Base-by-base conservation (phyloP, 2,797 vertebrate genomes). In the Spinibarbus caldwelli region DNA sequence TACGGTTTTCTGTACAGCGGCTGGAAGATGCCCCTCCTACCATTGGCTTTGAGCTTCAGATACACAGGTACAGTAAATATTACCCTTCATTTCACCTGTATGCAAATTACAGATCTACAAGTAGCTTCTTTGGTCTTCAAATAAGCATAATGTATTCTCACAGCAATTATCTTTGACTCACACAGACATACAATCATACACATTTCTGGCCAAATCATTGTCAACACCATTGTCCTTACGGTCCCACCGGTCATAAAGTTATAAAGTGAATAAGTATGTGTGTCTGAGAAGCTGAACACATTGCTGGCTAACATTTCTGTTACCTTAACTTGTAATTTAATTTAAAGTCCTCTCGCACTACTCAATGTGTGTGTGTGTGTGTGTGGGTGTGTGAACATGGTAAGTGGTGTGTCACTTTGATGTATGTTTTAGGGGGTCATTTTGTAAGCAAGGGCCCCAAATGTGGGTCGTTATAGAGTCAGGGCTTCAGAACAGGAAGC, bases 1-100 rank as follows among this genome's bases (percentile, higher is more conserved):
- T 99, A 93, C 95, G 97, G 89, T 99, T 99, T 95, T 95, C 97
- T 36, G 95, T 99, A 89, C 96, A 97, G 81, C 95, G 94, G 89
- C 94, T 99, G 84, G 97, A 98, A 88, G 96, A 97, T 77, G 93
- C 96, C 15, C 95, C 96, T 80, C 93, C 94, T 45, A 96, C 94
- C 90, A 97, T 99, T 91, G 94, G 90, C 92, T 99, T 99, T 88
- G 94, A 96, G 90, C 95, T 99, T 31, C 96, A 98, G 93, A 96
- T 99, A 90, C 97, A 95, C 95, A 99, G 98, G 98, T 99, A 89
- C 89, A 54, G 87, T 89, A 78, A 86, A 70, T 62, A 49, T 67
- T 29, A 66, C n/a, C 49, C 6, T 66, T 66, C 2, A 36, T 47
- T 72, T 89, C 89, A 31, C 81, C 80, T 67, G 12, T 31, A 38